Base-by-base conservation (phyloP, 1,140 invertebrate species). In the Mamestra configurata region DNA sequence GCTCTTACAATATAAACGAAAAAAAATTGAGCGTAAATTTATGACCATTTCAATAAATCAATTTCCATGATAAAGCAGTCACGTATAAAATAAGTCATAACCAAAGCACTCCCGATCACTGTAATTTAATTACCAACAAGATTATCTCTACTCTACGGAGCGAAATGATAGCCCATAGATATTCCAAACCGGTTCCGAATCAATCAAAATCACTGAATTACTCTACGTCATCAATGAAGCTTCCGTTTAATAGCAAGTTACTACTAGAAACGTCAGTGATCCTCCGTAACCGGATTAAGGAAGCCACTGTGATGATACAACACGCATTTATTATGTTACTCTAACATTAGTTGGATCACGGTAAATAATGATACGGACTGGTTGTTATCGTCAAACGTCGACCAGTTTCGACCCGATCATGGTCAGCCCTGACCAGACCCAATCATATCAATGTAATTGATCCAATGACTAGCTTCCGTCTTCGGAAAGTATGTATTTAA, bases 291-390 rank as follows among this genome's bases (percentile, higher is more conserved):
- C 66, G 66, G 66, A 70, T 46, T 46, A 49, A 70, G 40, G 66
- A 70, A 70, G 40, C 66, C 11, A 70, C 49, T 46, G 43, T 22
- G 37, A 49, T 61, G 1, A 70, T 70, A 70, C 20, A 70, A 70
- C 66, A 27, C 15, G 40, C 66, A 70, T 70, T 70, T 70, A 68
- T 68, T 46, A 68, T 46, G 64, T 68, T 43, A 68, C 37, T 15
- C 40, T 49, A n/a, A 70, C 66, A 70, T 70, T 70, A 70, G 66
- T 27, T 70, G 68, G 68, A 71, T 71, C 53, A 71, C 68, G 68
- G 68, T 71, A 53, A 18, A 46, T 49, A 46, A 70, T 46, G 40
- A 70, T 70, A 27, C 18, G 10, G 20, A 37, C 71, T 20, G 71
- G 71, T 73, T 27, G 40, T 46, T 70, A 49, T 70, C 61, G 61